phyloP scores from a whole-genome alignment of 1,140 invertebrate species.

The Ctenoplectra terminalis region DNA sequence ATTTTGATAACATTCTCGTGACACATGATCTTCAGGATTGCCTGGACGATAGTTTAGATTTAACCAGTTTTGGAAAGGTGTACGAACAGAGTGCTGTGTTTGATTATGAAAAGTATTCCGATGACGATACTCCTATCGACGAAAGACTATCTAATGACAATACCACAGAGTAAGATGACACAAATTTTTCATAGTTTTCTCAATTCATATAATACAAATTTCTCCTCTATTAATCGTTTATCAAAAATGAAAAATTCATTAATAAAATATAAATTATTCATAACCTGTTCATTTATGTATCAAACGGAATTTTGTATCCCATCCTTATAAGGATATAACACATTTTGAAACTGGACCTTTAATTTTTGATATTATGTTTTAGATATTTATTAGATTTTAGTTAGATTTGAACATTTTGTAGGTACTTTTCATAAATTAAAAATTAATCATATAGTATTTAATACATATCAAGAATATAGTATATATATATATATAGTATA shows the following conservation, averaged over 20 bases:
- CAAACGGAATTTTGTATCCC: constrained; percentile 31
- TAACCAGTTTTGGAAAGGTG: constrained; percentile 82
- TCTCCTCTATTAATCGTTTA: background rate
- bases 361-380: constrained; percentile 1
- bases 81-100: constrained; percentile 81
- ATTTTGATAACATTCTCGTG: constrained; percentile 80
- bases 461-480: too few species aligned
- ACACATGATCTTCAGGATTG: constrained; percentile 84
- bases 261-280: background rate
- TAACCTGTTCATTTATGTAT: constrained; percentile 33
- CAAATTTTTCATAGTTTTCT: constrained; percentile 16
- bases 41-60: constrained; percentile 84
- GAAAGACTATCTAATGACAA: constrained; percentile 77
- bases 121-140: constrained; percentile 75
- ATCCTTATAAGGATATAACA: constrained; percentile 79
- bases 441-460: too few species aligned
- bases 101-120: constrained; percentile 76
- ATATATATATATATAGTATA: too few species aligned
- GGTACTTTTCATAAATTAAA: background rate
- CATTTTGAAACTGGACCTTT: constrained; percentile 73
- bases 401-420: background rate
- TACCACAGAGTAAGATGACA: constrained; percentile 71
- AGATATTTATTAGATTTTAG: background rate
- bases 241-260: background rate
- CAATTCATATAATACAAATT: background rate